Conservation (phyloP, 1,140 invertebrate species). For the Homalodisca vitripennis region DNA sequence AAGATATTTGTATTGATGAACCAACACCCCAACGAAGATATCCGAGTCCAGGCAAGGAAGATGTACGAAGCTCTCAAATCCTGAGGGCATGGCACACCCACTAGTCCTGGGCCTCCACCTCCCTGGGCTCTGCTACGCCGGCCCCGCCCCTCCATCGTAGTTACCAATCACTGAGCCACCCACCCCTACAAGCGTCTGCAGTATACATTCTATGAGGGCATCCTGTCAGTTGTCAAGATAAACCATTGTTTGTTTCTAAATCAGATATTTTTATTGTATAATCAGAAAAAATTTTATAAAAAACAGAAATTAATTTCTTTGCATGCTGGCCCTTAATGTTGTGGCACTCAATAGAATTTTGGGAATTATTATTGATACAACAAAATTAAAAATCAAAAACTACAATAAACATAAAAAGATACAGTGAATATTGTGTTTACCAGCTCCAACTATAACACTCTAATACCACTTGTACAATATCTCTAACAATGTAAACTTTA, state of each 20-base stretch:
- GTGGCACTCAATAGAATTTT: not conserved
- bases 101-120: not conserved
- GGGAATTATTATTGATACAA: too few species aligned
- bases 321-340: not conserved
- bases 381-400: too few species aligned
- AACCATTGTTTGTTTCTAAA: not conserved
- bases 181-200: not conserved
- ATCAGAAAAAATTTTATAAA: not conserved
- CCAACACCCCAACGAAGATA: conserved; percentile 53
- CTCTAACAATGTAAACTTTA: too few species aligned
- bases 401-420: too few species aligned
- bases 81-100: conserved; percentile 23
- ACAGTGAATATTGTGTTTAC: too few species aligned
- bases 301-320: not conserved
- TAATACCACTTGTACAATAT: too few species aligned
- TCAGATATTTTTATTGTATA: not conserved
- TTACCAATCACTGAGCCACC: conserved; percentile 19
- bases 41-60: conserved; percentile 49
- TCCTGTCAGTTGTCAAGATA: not conserved
- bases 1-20: conserved; percentile 53
- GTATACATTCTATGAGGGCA: not conserved
- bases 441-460: too few species aligned
- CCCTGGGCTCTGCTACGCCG: not conserved
- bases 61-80: conserved; percentile 43
- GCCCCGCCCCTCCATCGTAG: conserved; percentile 16